These are phyloP conservation scores for Ahaetulla prasina DNA, from an alignment of 2,113 vertebrate genomes.

Conservation along the genomic window DNA sequence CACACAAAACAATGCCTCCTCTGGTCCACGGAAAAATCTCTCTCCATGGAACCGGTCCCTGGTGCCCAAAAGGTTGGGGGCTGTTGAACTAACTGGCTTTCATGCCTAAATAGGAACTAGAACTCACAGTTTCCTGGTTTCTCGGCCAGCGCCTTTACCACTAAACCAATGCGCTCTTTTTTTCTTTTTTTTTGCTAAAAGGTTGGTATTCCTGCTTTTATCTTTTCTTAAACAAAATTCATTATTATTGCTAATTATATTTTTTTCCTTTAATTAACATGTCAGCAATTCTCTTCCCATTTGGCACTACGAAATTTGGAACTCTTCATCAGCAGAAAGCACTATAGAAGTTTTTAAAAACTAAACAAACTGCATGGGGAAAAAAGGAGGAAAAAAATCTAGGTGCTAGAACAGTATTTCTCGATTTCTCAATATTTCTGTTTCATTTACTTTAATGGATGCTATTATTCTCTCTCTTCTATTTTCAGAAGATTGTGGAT, in stretches of 20 bases:
- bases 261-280: background rate
- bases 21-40: background rate
- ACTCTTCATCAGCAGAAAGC: background rate
- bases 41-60: background rate
- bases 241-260: background rate
- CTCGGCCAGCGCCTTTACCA: background rate
- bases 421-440: background rate
- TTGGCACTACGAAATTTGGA: background rate
- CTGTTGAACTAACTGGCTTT: background rate
- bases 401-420: background rate
- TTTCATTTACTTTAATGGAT: background rate
- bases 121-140: background rate
- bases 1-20: background rate
- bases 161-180: background rate
- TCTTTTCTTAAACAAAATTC: constrained; percentile 23
- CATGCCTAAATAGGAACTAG: background rate
- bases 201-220: constrained; percentile 18
- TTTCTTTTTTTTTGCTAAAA: constrained; percentile 5
- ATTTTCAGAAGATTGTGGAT: background rate
- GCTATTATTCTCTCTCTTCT: background rate
- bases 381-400: background rate
- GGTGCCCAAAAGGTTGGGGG: background rate
- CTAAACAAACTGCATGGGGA: background rate
- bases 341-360: background rate
- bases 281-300: background rate